phyloP scores from a whole-genome alignment of 53 echinoderm and acorn worm species.

The Hippasteria phrygiana region DNA sequence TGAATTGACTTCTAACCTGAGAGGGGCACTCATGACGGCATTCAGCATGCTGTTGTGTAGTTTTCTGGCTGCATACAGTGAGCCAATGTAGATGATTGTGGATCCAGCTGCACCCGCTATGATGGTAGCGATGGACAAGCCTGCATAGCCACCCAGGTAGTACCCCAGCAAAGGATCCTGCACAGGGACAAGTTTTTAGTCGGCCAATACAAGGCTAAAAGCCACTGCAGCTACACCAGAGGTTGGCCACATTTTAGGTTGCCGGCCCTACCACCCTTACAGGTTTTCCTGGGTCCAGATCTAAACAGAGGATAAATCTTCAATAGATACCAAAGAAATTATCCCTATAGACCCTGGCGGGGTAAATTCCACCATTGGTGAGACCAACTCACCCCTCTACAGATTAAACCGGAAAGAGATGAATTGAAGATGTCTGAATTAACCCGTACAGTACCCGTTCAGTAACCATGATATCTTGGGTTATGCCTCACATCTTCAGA shows the following conservation, averaged over 20 bases:
- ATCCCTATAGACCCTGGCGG: no score
- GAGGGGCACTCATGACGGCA: constrained; percentile 82
- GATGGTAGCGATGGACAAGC: constrained; percentile 70
- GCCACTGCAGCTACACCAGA: neutral
- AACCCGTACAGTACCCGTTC: no score
- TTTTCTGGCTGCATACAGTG: constrained; percentile 77
- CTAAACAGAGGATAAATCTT: no score
- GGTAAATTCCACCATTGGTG: no score
- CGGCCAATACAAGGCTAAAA: neutral
- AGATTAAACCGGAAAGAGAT: no score
- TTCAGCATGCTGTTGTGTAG: constrained; percentile 86
- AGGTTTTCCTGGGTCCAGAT: no score
- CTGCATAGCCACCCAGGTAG: constrained; percentile 89
- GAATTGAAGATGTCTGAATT: no score
- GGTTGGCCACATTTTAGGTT: neutral
- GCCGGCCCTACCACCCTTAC: no score
- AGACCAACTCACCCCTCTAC: no score
- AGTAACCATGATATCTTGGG: no score
- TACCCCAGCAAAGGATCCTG: constrained; percentile 21
- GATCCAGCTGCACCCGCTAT: constrained; percentile 57
- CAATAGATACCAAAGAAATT: no score
- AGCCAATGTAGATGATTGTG: constrained; percentile 58
- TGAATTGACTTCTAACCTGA: constrained; percentile 69
- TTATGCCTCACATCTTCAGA: no score
- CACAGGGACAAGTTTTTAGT: neutral